phyloP scores from a whole-genome alignment of 2,888 invertebrate genomes.

The Mesochorus sp. region DNA sequence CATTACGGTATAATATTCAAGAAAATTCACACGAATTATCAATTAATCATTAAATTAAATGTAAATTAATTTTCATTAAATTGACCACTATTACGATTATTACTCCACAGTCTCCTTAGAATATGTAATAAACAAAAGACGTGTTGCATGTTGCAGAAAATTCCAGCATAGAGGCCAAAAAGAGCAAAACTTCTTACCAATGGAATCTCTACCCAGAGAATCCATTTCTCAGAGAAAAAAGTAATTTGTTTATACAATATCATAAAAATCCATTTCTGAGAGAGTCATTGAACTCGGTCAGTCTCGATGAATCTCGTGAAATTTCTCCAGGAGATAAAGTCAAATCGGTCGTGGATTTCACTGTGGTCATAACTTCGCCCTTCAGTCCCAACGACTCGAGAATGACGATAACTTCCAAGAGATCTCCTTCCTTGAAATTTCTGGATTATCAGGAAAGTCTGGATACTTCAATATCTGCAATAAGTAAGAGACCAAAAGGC shows the following conservation, averaged over 20 bases:
- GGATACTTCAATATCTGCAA: neutral
- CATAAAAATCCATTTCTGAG: constrained; percentile 16
- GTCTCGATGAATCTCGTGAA: neutral
- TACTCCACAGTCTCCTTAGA: too few relatives aligned
- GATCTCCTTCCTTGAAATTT: neutral
- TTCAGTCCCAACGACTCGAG: neutral
- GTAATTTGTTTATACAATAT: neutral
- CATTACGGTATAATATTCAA: too few relatives aligned
- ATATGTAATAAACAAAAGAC: too few relatives aligned
- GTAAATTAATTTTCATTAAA: too few relatives aligned
- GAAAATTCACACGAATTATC: too few relatives aligned
- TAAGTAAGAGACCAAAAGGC: neutral
- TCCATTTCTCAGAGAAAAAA: neutral
- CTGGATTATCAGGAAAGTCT: neutral
- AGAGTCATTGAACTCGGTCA: neutral
- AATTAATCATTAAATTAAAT: too few relatives aligned
- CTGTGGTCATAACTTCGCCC: neutral
- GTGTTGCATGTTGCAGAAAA: neutral
- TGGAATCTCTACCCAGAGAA: neutral
- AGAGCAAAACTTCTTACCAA: neutral
- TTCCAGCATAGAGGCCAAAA: neutral
- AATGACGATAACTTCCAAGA: neutral
- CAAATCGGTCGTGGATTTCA: neutral
- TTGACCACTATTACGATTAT: too few relatives aligned
- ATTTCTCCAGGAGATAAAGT: too few relatives aligned